These are phyloP conservation scores for Cyprinodon diabolis DNA, from an alignment of 2,797 vertebrate species.

Conservation along the genomic window DNA sequence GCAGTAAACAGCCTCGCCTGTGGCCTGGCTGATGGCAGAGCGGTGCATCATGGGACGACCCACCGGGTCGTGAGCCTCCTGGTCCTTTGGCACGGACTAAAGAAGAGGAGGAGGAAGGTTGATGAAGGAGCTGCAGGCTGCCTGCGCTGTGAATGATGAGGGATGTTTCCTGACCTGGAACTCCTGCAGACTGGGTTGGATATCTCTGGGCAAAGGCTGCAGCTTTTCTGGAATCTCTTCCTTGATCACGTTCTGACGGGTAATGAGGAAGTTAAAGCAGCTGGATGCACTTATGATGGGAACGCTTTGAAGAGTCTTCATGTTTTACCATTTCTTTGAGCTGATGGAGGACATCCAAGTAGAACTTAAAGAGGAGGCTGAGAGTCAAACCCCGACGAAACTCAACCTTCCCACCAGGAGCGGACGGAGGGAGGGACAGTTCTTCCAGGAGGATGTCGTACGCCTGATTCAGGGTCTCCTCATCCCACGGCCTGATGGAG, in stretches of 20 bases:
- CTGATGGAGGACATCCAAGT: conserved; percentile 83
- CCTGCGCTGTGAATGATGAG: not conserved
- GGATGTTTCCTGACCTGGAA: conserved; percentile 69
- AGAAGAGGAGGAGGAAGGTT: conserved; percentile 8
- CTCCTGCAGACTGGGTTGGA: conserved; percentile 70
- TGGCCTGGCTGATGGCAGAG: conserved; percentile 87
- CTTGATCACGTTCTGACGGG: conserved; percentile 53
- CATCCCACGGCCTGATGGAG: conserved; percentile 83
- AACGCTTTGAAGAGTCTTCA: not conserved
- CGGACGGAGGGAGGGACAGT: conserved; percentile 73
- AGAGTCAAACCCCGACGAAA: conserved; percentile 87
- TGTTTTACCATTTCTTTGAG: conserved; percentile 71
- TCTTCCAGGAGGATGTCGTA: conserved; percentile 86
- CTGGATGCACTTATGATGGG: not conserved
- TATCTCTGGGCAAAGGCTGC: conserved; percentile 66
- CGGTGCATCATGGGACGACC: conserved; percentile 88
- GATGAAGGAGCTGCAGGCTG: too few species aligned
- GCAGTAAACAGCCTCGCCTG: conserved; percentile 89
- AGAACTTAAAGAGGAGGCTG: conserved; percentile 91
- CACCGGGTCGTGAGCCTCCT: conserved; percentile 83
- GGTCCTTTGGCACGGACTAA: conserved; percentile 71
- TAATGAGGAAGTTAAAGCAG: not conserved
- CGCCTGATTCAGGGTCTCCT: conserved; percentile 80
- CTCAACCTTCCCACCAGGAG: conserved; percentile 80
- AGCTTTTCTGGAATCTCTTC: conserved; percentile 52